Conservation (phyloP, 2,113 vertebrate species). For the Amphiprion percula region DNA sequence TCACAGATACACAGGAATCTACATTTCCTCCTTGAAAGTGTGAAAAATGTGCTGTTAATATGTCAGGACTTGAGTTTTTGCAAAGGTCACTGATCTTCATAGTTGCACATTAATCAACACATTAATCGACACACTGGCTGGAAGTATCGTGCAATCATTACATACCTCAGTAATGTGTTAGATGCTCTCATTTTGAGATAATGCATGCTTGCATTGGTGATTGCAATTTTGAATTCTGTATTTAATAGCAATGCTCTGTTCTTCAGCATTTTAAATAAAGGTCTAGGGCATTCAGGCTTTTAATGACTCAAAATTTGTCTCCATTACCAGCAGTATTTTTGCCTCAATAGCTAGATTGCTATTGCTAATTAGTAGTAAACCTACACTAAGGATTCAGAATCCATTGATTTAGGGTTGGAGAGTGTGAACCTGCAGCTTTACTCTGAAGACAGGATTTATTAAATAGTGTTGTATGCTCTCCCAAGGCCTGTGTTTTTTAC, state of each 20-base stretch:
- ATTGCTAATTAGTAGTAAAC: neutral
- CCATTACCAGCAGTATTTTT: neutral
- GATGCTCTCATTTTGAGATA: neutral
- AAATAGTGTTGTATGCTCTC: too few relatives aligned
- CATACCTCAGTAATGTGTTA: conserved; percentile 14
- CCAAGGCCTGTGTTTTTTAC: too few relatives aligned
- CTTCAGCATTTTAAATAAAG: too few relatives aligned
- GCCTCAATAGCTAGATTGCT: neutral
- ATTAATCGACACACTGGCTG: conserved; percentile 31
- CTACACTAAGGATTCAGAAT: too few relatives aligned
- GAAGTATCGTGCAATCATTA: conserved; percentile 10
- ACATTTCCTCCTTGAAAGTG: neutral
- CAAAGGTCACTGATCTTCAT: too few relatives aligned
- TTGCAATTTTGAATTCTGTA: too few relatives aligned
- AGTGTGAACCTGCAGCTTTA: too few relatives aligned
- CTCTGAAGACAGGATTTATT: too few relatives aligned
- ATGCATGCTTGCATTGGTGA: neutral
- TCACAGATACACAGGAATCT: neutral
- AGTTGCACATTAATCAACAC: neutral
- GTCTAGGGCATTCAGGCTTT: too few relatives aligned
- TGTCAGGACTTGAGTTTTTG: too few relatives aligned
- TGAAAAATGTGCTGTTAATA: conserved; percentile 39
- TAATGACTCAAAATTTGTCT: neutral
- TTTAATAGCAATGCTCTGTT: too few relatives aligned
- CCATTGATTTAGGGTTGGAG: too few relatives aligned